A percentile compares a stretch with the other conserved stretches of the same genome.
phyloP scores from a whole-genome alignment of 2,113 vertebrate genomes.

The Lanius collurio region DNA sequence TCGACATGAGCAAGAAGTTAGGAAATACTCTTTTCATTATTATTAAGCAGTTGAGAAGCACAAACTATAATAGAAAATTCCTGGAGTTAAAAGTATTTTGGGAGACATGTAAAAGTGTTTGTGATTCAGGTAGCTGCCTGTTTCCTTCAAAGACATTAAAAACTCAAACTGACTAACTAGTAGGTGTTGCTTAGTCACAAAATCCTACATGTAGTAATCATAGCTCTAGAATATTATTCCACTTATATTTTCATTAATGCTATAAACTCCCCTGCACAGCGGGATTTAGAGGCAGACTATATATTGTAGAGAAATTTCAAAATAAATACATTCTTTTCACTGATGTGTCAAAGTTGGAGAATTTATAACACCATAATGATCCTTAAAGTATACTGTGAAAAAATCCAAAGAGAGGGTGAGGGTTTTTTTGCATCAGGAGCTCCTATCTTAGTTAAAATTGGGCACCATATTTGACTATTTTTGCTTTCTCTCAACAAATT shows the following conservation, averaged over 20 bases:
- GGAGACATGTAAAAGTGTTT: background rate
- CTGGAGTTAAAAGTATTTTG: background rate
- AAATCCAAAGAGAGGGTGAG: accelerated
- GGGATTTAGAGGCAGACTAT: background rate
- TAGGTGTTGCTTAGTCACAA: constrained; percentile 57
- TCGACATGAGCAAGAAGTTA: background rate
- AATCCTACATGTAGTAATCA: background rate
- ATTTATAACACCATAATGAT: background rate
- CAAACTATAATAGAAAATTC: background rate
- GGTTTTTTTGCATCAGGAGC: background rate
- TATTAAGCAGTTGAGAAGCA: background rate
- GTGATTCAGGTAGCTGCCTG: constrained; percentile 50
- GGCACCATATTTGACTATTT: background rate
- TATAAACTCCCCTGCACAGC: background rate
- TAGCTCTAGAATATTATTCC: constrained; percentile 22
- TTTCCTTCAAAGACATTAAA: constrained; percentile 27
- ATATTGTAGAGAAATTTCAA: background rate
- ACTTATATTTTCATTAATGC: constrained; percentile 19
- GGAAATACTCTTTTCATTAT: background rate
- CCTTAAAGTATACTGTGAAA: background rate
- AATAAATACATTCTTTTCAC: background rate
- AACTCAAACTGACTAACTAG: background rate
- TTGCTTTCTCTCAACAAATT: background rate
- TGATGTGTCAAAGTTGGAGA: background rate
- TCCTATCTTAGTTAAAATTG: background rate